These are phyloP conservation scores for Trichonephila clavipes DNA, from an alignment of 1,140 invertebrate species.

Conservation along the genomic window DNA sequence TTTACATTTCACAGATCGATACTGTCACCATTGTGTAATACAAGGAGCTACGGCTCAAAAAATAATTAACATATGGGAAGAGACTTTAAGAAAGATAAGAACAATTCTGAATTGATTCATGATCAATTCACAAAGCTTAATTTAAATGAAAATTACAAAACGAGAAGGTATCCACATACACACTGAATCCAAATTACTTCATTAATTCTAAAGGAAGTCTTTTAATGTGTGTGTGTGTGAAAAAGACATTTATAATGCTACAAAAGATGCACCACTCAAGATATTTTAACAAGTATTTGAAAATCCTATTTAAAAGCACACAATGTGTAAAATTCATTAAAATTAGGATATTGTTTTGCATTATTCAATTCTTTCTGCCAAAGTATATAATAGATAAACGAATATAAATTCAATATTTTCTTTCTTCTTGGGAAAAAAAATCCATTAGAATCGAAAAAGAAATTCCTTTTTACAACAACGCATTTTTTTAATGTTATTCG, in stretches of 20 bases:
- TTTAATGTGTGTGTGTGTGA: neutral
- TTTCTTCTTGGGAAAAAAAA: neutral
- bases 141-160: slow-evolving; percentile 3
- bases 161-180: neutral
- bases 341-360: neutral
- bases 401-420: neutral
- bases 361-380: neutral
- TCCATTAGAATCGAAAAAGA: neutral
- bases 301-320: neutral
- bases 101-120: neutral
- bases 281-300: neutral
- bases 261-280: neutral
- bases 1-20: neutral
- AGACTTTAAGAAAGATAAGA: neutral
- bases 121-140: neutral
- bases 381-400: neutral
- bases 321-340: neutral
- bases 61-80: too few relatives aligned
- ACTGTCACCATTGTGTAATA: too few relatives aligned
- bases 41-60: too few relatives aligned
- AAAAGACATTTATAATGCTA: neutral
- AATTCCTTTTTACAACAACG: neutral
- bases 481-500: too few relatives aligned
- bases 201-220: neutral
- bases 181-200: slow-evolving; percentile 1